Evolutionary conservation across 2,113 vertebrate species (phyloP).

Genomic region (Grammomys dolichurus): DNA sequence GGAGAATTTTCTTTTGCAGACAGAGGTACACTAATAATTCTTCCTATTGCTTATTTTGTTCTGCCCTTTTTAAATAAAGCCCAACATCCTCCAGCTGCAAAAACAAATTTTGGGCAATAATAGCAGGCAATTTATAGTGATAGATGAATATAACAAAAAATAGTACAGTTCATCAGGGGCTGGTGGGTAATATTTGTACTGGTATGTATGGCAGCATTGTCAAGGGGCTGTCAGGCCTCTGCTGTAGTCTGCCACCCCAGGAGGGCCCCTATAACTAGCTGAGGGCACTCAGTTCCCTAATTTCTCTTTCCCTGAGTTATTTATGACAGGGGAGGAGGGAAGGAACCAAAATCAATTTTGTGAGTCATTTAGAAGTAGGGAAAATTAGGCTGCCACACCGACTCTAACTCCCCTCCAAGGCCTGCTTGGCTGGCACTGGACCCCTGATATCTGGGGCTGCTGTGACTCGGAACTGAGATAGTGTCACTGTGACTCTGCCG

Average conservation of each 20-base stretch:
- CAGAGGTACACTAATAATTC: not conserved
- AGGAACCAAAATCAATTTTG: not conserved
- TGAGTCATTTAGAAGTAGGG: not conserved
- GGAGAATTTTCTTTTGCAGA: not conserved
- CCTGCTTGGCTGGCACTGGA: not conserved
- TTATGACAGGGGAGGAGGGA: not conserved
- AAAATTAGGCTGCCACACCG: not conserved
- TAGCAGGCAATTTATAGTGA: slow-evolving; percentile 60
- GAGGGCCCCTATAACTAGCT: not conserved
- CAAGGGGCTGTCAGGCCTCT: slow-evolving; percentile 23
- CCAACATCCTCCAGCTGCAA: slow-evolving; percentile 20
- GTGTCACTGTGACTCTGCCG: not conserved
- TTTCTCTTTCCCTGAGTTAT: slow-evolving; percentile 1
- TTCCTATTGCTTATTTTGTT: slow-evolving; percentile 42
- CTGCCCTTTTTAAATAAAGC: slow-evolving; percentile 54
- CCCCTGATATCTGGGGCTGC: not conserved
- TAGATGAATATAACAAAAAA: slow-evolving; percentile 64
- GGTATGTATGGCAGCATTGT: not conserved
- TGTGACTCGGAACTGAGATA: not conserved
- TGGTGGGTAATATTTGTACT: not conserved
- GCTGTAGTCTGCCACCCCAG: slow-evolving; percentile 22
- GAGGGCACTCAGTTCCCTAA: not conserved
- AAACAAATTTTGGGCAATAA: slow-evolving; percentile 53
- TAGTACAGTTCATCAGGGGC: not conserved
- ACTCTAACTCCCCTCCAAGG: not conserved